Conservation (phyloP, 35 echinoderm and acorn worm genomes). For the Stichopus chloronotus region DNA sequence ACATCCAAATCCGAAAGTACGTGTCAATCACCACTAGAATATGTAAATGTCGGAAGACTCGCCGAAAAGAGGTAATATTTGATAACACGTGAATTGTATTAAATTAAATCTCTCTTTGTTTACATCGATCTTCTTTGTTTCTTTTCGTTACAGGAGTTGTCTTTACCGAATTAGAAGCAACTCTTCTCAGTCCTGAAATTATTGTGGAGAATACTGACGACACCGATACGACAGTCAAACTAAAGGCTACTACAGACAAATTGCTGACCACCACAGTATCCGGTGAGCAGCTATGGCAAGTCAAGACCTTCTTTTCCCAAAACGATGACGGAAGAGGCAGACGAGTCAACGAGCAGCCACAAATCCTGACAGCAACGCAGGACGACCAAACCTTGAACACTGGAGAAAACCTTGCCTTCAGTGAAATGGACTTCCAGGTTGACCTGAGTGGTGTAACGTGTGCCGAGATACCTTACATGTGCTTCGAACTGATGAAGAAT, state of each 20-base stretch:
- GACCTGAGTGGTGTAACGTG: constrained; percentile 74
- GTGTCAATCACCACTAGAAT: too few species aligned
- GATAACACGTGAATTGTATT: too few species aligned
- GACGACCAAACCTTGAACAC: constrained; percentile 1
- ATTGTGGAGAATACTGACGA: constrained; percentile 43
- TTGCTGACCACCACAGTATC: constrained; percentile 9
- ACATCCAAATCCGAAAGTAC: too few species aligned
- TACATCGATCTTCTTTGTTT: background rate
- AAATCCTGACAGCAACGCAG: constrained; percentile 45
- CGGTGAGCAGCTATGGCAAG: constrained; percentile 34
- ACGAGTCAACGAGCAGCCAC: constrained; percentile 57
- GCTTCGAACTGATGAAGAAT: constrained; percentile 79
- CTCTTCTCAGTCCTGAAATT: constrained; percentile 6
- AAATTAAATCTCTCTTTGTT: background rate
- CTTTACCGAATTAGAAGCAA: constrained; percentile 41
- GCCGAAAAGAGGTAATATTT: too few species aligned
- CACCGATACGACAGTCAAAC: constrained; percentile 21
- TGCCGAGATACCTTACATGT: constrained; percentile 75
- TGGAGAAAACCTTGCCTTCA: constrained; percentile 61
- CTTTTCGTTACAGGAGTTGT: constrained; percentile 13
- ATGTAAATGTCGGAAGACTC: too few species aligned
- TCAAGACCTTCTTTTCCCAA: constrained; percentile 42
- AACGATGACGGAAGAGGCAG: background rate
- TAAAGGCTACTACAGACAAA: constrained; percentile 45
- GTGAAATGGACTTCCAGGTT: constrained; percentile 64